These are phyloP conservation scores for Leptura quadrifasciata DNA, from an alignment of 2,888 invertebrate genomes.

Conservation along the genomic window DNA sequence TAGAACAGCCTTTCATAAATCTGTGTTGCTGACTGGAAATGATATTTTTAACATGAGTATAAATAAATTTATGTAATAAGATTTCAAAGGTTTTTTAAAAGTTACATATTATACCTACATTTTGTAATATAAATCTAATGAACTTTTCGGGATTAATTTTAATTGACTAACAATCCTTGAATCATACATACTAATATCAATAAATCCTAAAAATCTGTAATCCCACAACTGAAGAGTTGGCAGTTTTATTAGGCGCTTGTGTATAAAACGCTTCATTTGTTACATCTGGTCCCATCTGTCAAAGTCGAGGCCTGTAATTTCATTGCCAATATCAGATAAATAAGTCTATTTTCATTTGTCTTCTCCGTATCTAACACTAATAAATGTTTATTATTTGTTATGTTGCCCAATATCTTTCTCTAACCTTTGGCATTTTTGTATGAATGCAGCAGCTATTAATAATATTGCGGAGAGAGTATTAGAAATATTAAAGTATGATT, in stretches of 20 bases:
- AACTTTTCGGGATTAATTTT: no score
- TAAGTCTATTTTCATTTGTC: conserved; percentile 31
- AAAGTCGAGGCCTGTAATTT: conserved; percentile 28
- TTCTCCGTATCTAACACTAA: conserved; percentile 15
- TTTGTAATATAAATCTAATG: no score
- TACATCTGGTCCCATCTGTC: conserved; percentile 19
- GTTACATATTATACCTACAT: no score
- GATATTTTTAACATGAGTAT: no score
- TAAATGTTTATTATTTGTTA: conserved; percentile 27
- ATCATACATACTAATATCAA: no score
- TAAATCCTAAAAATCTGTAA: no score
- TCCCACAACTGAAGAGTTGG: background rate
- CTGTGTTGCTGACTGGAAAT: no score
- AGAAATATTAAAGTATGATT: background rate
- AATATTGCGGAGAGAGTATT: background rate
- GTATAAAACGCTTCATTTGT: conserved; percentile 9
- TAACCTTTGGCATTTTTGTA: background rate
- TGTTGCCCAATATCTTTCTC: background rate
- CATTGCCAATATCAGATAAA: conserved; percentile 49
- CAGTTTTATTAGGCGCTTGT: background rate
- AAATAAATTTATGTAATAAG: no score
- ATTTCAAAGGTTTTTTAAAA: no score
- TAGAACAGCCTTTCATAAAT: no score
- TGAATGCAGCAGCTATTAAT: background rate
- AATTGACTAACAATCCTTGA: no score